Evolutionary conservation across 23 tunicate species (phyloP), one percentile per base, ranked within the genome.

Genomic region (Ascidia mentula): DNA sequence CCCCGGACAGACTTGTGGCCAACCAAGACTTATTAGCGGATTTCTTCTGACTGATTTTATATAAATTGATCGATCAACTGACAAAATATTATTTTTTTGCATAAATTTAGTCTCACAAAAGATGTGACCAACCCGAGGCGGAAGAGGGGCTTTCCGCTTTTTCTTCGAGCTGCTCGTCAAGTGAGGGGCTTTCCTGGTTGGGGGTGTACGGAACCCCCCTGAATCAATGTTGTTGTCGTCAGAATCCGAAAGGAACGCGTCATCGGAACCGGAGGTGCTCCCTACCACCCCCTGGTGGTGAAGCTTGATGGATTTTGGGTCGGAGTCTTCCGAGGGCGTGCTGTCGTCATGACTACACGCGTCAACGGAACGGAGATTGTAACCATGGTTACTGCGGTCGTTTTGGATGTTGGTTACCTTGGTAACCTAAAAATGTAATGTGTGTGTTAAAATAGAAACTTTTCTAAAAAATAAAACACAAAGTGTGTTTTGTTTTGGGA

Each of bases 91-190:
- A n/a, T n/a, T n/a, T n/a, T n/a, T n/a, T n/a, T n/a, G n/a, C n/a
- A n/a, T n/a, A n/a, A n/a, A n/a, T n/a, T n/a, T n/a, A n/a, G n/a
- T n/a, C n/a, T n/a, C n/a, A n/a, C n/a, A n/a, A n/a, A n/a, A n/a
- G n/a, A n/a, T n/a, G n/a, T n/a, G n/a, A n/a, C n/a, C n/a, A n/a
- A 83, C 87, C 87, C 76, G 35, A 0, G 95, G 95, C 0, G 88
- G 87, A 71, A 53, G 39, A 31, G 95, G 95, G 36, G 95, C 95
- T 40, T 78, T 45, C 37, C 95, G 79, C 36, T 89, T 89, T 38
- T 89, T 89, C 59, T 77, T 88, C 31, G 79, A 1, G 77, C 46
- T 73, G 73, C 59, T 59, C 39, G 40, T 0, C 36, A 31, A 46
- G 18, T 78, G 40, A 7, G 81, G 60, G 46, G 74, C 35, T 15